A percentile compares a stretch with the other conserved stretches of the same genome.
phyloP scores from a whole-genome alignment of 2,797 vertebrate species.

The Phaenicophaeus curvirostris region DNA sequence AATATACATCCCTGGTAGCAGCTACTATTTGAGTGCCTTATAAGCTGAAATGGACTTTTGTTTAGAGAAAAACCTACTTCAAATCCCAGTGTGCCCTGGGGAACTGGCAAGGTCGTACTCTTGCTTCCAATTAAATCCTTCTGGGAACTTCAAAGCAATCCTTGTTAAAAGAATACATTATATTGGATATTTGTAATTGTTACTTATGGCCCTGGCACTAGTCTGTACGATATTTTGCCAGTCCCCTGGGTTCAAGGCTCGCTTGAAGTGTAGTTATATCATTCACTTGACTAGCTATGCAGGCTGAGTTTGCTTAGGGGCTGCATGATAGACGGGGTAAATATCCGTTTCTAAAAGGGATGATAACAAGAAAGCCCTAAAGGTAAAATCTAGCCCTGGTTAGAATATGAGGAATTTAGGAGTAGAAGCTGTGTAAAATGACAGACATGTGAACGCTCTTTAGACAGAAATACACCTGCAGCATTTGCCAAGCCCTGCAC shows the following conservation, averaged over 20 bases:
- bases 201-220: neutral
- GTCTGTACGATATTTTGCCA: neutral
- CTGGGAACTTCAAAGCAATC: slow-evolving; percentile 15
- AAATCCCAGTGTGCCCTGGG: neutral
- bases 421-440: neutral
- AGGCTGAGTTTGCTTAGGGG: neutral
- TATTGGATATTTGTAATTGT: neutral
- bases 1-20: neutral
- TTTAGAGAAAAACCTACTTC: neutral
- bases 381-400: neutral
- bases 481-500: neutral
- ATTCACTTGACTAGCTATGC: neutral
- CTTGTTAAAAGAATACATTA: neutral
- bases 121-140: slow-evolving; percentile 19
- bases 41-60: neutral
- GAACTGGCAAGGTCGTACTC: neutral
- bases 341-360: neutral
- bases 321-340: neutral
- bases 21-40: neutral
- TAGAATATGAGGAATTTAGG: neutral
- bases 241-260: neutral
- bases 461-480: neutral
- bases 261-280: neutral
- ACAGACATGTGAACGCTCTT: neutral
- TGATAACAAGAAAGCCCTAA: neutral